A percentile compares a stretch with the other conserved stretches of the same genome.
phyloP scores from a whole-genome alignment of 2,113 vertebrate species.

The Cairina moschata region DNA sequence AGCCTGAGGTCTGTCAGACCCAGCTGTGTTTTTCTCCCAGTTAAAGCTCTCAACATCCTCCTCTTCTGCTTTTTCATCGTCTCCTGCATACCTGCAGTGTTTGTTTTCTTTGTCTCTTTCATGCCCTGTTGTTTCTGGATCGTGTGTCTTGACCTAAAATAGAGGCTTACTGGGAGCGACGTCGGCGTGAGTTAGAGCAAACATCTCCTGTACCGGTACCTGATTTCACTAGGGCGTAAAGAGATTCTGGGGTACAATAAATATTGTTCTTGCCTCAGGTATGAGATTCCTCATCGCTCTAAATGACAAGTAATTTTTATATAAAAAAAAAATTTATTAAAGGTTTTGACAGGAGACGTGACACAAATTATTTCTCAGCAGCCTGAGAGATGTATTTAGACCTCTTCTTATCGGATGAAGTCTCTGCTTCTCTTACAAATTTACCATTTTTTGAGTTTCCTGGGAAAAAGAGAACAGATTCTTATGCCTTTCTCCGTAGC shows the following conservation, averaged over 20 bases:
- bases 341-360: background rate
- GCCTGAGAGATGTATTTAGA: background rate
- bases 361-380: too few relatives aligned
- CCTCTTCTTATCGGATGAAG: background rate
- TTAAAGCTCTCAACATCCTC: background rate
- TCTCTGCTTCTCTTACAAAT: background rate
- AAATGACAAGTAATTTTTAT: background rate
- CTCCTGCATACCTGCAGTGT: background rate
- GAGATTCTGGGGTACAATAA: background rate
- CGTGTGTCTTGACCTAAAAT: background rate
- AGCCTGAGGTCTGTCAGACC: background rate
- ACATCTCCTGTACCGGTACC: background rate
- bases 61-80: background rate
- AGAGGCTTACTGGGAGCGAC: background rate
- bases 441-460: background rate
- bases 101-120: background rate
- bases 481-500: background rate
- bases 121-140: background rate
- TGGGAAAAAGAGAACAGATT: background rate
- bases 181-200: background rate
- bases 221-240: background rate
- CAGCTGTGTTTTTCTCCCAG: too few relatives aligned
- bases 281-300: background rate
- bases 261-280: background rate
- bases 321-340: background rate